Evolutionary conservation across 2,888 invertebrate species (phyloP), one percentile per base, ranked within the genome.

Genomic region (Platynereis dumerilii): DNA sequence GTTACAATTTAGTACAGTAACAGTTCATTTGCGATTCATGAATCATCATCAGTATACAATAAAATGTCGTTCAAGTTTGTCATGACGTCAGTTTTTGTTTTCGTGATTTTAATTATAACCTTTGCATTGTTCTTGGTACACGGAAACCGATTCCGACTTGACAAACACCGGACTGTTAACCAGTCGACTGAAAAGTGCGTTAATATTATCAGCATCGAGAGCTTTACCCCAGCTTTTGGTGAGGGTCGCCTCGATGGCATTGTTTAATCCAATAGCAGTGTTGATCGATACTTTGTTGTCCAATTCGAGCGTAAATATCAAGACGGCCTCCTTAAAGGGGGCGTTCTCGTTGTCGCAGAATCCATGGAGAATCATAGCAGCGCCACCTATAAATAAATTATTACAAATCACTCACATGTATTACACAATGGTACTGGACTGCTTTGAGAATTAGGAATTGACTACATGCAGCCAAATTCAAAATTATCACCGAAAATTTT

Each of bases 271-370:
- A n/a, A 48, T 20, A 10, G 24, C 39, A n/a, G 17, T 2, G 15
- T 20, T 28, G 15, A 34, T 2, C 2, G 24, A 2, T 2, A 39
- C 17, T 2, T 15, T 10, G 5, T 24, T 29, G 3, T 10, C 42
- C 20, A 52, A 26, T 12, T 77, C 71, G 34, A 79, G 58, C 1
- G 74, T 72, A 48, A 79, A 67, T 3, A 79, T 65, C 2, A 80
- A 71, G 42, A 75, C 68, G 2, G 74, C 76, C 26, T 77, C 68
- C 66, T 79, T 80, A 63, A 71, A 78, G 1, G 80, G 80, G 20
- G 81, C 81, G 66, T 79, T 77, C 61, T 78, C 79, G 24, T 77
- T 77, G 66, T 81, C 81, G 66, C 81, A 81, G 67, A 74, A 79
- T 2, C 75, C 77, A 68, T 81, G 80, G 1, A 81, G 70, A 24